Evolutionary conservation across 1,140 invertebrate species (phyloP), one percentile per base, ranked within the genome.

Genomic region (honey bee (Apis mellifera)): DNA sequence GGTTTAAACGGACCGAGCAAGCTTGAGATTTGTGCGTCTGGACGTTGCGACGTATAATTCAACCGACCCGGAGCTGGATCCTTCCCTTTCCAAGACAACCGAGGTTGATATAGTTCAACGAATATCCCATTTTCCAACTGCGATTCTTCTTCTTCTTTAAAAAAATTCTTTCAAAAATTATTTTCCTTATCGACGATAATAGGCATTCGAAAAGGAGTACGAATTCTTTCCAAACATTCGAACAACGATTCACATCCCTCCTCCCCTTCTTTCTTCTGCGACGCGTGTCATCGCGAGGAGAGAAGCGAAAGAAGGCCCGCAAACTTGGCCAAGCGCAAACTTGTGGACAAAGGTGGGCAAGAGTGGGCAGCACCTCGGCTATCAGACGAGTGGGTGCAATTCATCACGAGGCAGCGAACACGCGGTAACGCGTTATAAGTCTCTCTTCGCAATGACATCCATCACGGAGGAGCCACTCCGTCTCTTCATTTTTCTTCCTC

Each of bases 1-100:
- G 85, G 84, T 87, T 89, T 87, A 90, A 90, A 90, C 90, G 2
- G 84, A 71, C 81, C 57, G n/a, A 55, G 17, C 5, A 19, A 3
- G 26, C 19, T 26, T 62, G 79, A 92, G 91, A 93, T 91, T 93
- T 93, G 92, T 91, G 87, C 55, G 89, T 91, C 90, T 89, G 87
- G 77, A 62, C 66, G 57, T 59, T 84, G 87, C 84, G 88, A 84
- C 88, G 82, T 88, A 92, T 93, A 92, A 92, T 86, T 92, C 89
- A 91, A 89, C 81, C 13, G 69, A 65, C 66, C 74, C 78, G 69
- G 50, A 52, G 82, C 50, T 55, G 50, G 21, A 60, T 57, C 55
- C 26, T 65, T 66, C 52, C 9, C 71, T n/a, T 65, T 50, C 62
- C 55, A 42, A 50, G 77, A 73, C 59, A 57, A 26, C 8, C 23